These are phyloP conservation scores for Centroberyx gerrardi DNA, from an alignment of 2,797 vertebrate genomes.

Conservation along the genomic window DNA sequence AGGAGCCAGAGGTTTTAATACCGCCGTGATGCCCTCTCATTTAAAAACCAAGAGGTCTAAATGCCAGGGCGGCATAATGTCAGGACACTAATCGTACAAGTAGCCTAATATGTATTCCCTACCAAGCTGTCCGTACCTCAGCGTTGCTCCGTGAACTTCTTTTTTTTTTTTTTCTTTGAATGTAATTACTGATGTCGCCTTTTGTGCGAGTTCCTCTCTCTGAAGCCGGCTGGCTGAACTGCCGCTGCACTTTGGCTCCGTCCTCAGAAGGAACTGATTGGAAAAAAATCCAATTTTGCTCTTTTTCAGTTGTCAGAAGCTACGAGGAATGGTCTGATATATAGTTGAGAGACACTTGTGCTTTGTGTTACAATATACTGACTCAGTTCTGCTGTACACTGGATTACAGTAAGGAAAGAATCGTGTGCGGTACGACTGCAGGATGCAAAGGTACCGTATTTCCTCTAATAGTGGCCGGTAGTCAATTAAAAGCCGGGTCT, in stretches of 20 bases:
- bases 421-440: no score
- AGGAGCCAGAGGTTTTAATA: conserved; percentile 19
- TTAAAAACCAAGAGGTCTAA: conserved; percentile 56
- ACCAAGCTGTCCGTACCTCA: not conserved
- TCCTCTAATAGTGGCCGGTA: no score
- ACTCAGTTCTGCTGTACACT: not conserved
- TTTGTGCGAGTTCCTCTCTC: conserved; percentile 3
- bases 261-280: not conserved
- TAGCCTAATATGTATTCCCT: conserved; percentile 48
- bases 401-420: no score
- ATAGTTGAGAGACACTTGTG: not conserved
- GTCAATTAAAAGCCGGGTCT: no score
- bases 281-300: not conserved
- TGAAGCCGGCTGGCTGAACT: conserved; percentile 33
- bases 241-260: not conserved
- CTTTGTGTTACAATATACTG: not conserved
- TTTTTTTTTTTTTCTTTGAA: not conserved
- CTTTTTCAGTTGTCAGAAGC: not conserved
- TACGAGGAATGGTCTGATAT: not conserved
- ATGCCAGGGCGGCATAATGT: conserved; percentile 53
- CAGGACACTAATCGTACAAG: conserved; percentile 54
- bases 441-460: no score
- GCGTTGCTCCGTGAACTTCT: conserved; percentile 5
- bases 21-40: conserved; percentile 32
- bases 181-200: conserved; percentile 40